phyloP scores from a whole-genome alignment of 1,140 invertebrate genomes.

The Gryon sp. region DNA sequence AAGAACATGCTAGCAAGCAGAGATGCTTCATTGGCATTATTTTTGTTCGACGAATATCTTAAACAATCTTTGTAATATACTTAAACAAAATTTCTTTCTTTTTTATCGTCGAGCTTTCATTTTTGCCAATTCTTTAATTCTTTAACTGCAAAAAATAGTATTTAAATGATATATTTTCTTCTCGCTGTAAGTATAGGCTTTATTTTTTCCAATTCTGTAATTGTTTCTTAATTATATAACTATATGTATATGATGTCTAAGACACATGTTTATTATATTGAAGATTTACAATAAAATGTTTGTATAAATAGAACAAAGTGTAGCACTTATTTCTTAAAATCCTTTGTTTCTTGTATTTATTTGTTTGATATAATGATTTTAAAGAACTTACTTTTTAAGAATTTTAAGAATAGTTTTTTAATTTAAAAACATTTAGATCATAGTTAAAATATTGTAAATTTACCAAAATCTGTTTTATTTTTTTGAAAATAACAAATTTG shows the following conservation, averaged over 20 bases:
- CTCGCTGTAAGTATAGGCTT: neutral
- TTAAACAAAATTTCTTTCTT: neutral
- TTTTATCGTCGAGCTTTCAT: neutral
- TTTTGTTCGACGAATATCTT: constrained; percentile 89
- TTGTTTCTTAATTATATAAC: too few relatives aligned
- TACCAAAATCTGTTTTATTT: too few relatives aligned
- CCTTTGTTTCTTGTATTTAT: too few relatives aligned
- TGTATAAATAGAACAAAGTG: too few relatives aligned
- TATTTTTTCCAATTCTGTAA: neutral
- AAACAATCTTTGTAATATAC: constrained; percentile 78
- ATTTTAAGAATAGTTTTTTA: too few relatives aligned
- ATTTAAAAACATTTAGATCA: too few relatives aligned
- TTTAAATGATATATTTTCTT: constrained; percentile 5
- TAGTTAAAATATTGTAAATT: too few relatives aligned
- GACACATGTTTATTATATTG: constrained; percentile 14
- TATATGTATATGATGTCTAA: constrained; percentile 32
- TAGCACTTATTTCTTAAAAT: too few relatives aligned
- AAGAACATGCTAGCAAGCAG: constrained; percentile 82
- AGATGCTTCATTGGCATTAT: constrained; percentile 84
- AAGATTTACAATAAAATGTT: constrained; percentile 33
- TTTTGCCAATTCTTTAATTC: too few relatives aligned
- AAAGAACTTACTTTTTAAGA: too few relatives aligned
- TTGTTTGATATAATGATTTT: too few relatives aligned
- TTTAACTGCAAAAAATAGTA: constrained; percentile 4
- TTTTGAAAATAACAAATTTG: too few relatives aligned